Base-by-base conservation (phyloP, 2,888 invertebrate genomes). In the Sphinx pinastri region DNA sequence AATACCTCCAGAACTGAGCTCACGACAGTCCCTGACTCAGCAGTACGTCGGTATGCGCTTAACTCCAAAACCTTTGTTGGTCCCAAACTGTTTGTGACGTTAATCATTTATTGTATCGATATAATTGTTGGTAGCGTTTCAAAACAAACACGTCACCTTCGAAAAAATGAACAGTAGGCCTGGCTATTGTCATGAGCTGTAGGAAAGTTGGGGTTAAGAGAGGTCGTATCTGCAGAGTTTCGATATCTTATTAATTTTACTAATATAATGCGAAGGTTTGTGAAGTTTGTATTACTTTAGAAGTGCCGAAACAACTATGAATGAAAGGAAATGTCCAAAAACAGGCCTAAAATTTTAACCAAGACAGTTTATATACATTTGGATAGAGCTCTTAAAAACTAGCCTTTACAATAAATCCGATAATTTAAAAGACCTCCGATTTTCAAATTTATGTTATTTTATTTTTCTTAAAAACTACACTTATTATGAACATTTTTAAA, bases 81-180 rank as follows among this genome's bases (percentile, higher is more conserved):
- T 19, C 74, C 71, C 76, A 67, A 71, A 79, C 75, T 67, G 74
- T 79, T 79, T 79, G 76, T 83, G 87, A 86, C 85, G 76, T 75
- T 84, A 84, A 88, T 88, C 87, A 88, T 88, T 86, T 84, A 88
- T 88, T 80, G 81, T 83, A 72, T 76, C 73, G 78, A 79, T 79
- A 78, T 77, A 75, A 70, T 78, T 70, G 70, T 70, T 67, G 47
- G 67, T 58, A 52, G 60, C 68, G 66, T 70, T 58, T 71, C 67
- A 73, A 67, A 73, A 72, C 69, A 69, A 60, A 63, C 63, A 63
- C 38, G 63, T 63, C 63, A 63, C 63, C 49, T 47, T 16, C 16
- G 47, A 63, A 63, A 63, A 60, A 16, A 63, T 12, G 57, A 19
- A 45, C 60, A 49, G 63, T 49, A 63, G 63, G 63, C 60, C 45